Base-by-base conservation (phyloP, 2,888 invertebrate genomes). In the Caradrina kadenii region DNA sequence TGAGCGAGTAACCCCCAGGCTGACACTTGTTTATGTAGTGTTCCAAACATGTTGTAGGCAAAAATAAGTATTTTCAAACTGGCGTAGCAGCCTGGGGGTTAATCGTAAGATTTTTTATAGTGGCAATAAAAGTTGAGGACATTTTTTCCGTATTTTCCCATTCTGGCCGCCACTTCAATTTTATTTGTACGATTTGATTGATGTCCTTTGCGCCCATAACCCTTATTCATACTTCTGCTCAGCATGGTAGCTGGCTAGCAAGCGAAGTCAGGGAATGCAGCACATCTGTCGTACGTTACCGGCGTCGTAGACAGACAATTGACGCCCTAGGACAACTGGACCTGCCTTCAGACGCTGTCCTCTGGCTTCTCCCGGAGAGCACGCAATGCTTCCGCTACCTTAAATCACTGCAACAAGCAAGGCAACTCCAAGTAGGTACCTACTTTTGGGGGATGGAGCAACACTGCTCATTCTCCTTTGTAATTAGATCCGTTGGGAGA, bases 341-440 rank as follows among this genome's bases (percentile, higher is more conserved):
- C 50, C 74, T 71, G 70, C 70, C 70, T 50, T 74, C 74, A 19
- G 70, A 71, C 15, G 70, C 70, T 45, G 45, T 71, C 66, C 65
- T 71, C 56, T 71, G 70, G 70, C 75, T 71, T 65, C 70, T 71
- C 55, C 70, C 70, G 74, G 70, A 71, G 70, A 71, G 70, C 66
- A 71, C 70, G 50, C 66, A 71, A 71, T 71, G 70, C 70, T 66
- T 74, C 74, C 70, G 70, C 74, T 71, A 71, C 70, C 70, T 71
- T 26, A 71, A 71, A 13, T 74, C 70, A 65, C 50, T 66, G 55
- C 70, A 73, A 39, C 55, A 71, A 66, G 31, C 65, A 31, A 73
- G 49, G 31, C 64, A 21, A 55, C 26, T 55, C 74, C 70, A 71
- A 71, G 70, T 71, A 71, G 74, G 70, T 71, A 71, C 55, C 49